Conservation (phyloP, 2,113 vertebrate species). For the Castor canadensis region DNA sequence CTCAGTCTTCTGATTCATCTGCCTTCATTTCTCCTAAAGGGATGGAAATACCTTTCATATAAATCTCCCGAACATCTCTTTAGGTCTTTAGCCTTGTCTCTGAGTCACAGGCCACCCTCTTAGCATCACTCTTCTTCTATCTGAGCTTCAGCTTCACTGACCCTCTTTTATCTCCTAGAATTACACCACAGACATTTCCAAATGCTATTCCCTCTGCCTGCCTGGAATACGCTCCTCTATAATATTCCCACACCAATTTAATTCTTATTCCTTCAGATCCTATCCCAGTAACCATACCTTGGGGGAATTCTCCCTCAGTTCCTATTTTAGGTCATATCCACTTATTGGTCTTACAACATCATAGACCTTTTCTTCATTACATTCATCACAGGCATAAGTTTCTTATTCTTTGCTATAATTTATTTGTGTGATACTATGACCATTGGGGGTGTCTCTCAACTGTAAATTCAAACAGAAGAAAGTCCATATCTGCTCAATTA, state of each 20-base stretch:
- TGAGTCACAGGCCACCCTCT: neutral
- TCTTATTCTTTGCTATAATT: neutral
- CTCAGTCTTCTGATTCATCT: slow-evolving; percentile 5
- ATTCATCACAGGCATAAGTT: neutral
- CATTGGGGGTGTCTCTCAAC: neutral
- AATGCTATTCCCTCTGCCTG: neutral
- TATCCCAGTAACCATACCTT: neutral
- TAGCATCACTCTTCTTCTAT: neutral
- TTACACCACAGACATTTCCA: neutral
- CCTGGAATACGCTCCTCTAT: neutral
- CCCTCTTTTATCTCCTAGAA: neutral
- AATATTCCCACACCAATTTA: neutral
- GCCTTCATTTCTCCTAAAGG: neutral
- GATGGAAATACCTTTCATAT: neutral
- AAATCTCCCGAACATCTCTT: slow-evolving; percentile 3
- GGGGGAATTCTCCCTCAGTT: neutral
- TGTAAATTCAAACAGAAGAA: neutral
- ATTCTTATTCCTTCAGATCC: slow-evolving; percentile 13
- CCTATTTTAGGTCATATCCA: neutral
- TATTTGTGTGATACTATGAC: neutral
- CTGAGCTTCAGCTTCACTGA: neutral
- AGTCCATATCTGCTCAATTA: neutral
- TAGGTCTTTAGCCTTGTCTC: neutral
- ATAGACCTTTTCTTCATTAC: neutral
- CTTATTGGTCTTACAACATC: neutral